A percentile compares a stretch with the other conserved stretches of the same genome.
These are phyloP conservation scores for Eucidaris tribuloides DNA, from an alignment of 35 echinoderm and acorn worm genomes.

Conservation along the genomic window DNA sequence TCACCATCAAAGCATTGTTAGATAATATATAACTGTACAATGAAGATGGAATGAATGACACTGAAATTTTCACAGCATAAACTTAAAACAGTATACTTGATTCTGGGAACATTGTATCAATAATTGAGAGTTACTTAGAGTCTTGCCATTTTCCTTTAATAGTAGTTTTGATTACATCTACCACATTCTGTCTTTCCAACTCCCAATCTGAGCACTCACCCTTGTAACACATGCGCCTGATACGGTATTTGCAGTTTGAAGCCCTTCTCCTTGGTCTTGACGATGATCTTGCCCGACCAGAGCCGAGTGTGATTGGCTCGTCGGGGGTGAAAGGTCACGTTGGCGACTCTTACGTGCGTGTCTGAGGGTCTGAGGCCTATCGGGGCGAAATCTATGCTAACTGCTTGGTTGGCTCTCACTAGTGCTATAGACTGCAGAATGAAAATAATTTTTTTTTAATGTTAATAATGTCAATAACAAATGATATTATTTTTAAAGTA, in stretches of 20 bases:
- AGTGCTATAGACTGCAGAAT: conserved; percentile 71
- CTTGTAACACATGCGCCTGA: conserved; percentile 96
- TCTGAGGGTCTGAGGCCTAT: conserved; percentile 61
- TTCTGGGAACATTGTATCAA: too few species aligned
- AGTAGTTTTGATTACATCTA: too few species aligned
- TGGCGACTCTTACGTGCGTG: conserved; percentile 80
- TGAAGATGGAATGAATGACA: too few species aligned
- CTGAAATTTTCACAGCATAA: too few species aligned
- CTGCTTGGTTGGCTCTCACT: conserved; percentile 88
- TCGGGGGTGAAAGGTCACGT: conserved; percentile 87
- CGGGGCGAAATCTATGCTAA: conserved; percentile 88
- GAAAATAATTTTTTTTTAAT: too few species aligned
- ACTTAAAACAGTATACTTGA: too few species aligned
- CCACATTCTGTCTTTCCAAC: neutral
- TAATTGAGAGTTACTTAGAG: too few species aligned
- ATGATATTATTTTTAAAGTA: too few species aligned
- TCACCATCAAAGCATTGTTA: too few species aligned
- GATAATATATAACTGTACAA: too few species aligned
- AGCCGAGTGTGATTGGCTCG: conserved; percentile 78
- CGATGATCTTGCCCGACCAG: conserved; percentile 96
- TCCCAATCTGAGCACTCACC: conserved; percentile 55
- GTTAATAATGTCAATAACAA: too few species aligned
- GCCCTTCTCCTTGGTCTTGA: conserved; percentile 96
- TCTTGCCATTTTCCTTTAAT: too few species aligned
- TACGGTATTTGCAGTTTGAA: conserved; percentile 88